Base-by-base conservation (phyloP, 2,113 vertebrate species). In the Egretta garzetta region DNA sequence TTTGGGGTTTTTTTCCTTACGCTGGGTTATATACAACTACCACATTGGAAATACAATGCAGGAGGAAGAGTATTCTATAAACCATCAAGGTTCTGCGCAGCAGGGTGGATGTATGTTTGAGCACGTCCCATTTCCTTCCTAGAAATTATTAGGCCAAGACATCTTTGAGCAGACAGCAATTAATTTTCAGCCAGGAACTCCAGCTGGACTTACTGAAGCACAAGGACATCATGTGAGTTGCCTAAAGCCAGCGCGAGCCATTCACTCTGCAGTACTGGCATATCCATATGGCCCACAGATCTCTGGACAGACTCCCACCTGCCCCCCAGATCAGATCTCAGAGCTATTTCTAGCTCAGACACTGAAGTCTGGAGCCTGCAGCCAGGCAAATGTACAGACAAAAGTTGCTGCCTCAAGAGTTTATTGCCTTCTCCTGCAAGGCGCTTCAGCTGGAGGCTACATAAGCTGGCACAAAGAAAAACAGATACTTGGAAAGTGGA, bases 181-280 rank as follows among this genome's bases (percentile, higher is more conserved):
- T 86, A 76, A 91, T 76, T 88, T 93, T 90, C 87, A 93, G 74
- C 71, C 95, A 95, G 66, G 37, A 96, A 83, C 87, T 95, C 97
- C 94, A 97, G 89, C 77, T 77, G 94, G 87, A 93, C 81, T 52
- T 47, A 20, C 0, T 73, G 79, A 91, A 95, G 77, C 84, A 63
- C 91, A 83, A 52, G 63, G 66, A 80, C 58, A 93, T 24, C 86
- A 55, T 21, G 0, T 49, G 89, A 88, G 81, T 1, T 63, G 81
- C 96, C 94, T 90, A 70, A 81, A 96, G 93, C 74, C 77, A 55
- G 22, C 0, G 0, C 17, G 10, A 93, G 30, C 80, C 80, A 18
- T 28, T 47, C 50, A 7, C 32, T 80, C 52, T 17, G 45, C 14
- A 1, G 63, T 72, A 41, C 56, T 68, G 67, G 45, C 72, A 53